Base-by-base conservation (phyloP, 2,113 vertebrate genomes). In the Hepsetus odoe region DNA sequence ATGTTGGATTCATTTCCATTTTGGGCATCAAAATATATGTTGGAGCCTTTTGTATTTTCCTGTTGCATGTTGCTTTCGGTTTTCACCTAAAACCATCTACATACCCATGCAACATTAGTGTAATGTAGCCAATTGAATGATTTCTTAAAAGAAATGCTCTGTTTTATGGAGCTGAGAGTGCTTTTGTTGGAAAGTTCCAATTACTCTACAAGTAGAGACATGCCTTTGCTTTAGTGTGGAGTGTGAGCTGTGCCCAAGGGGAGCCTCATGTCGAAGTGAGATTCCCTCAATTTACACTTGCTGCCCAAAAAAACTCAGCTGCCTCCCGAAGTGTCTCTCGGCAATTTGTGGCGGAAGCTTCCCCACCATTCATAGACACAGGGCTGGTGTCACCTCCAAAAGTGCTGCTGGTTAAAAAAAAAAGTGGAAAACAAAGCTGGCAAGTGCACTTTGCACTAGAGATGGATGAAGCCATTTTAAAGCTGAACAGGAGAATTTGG, bases 241-340 rank as follows among this genome's bases (percentile, higher is more conserved):
- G 76, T 53, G 59, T 56, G 44, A 66, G 58, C 28, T 56, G 44
- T 9, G 62, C 58, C 70, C 33, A 67, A 22, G n/a, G 55, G 65
- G 78, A 74, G 42, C 56, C 76, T 70, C 72, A 79, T 79, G 46
- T 82, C 44, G 16, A 71, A 66, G 81, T 82, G 81, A 74, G 81
- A 82, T 71, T 49, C 38, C 71, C 49, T 79, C 44, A 82, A 79
- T 82, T 82, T 82, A 82, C 71, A 82, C 55, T 26, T 78, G 61
- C 62, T 33, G 61, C 61, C 56, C 53, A 74, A 66, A 66, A 40
- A 11, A 71, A 35, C 55, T 30, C 28, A 6, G 18, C n/a, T 13
- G 18, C 28, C 68, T 71, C 53, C 68, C 20, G 51, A 65, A 72
- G 67, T 38, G 59, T 74, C 69, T 82, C 74, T 68, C 53, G 80